A percentile compares a stretch with the other conserved stretches of the same genome.
phyloP scores from a whole-genome alignment of 1,140 invertebrate genomes.

The Tetranychus cinnabarinus region DNA sequence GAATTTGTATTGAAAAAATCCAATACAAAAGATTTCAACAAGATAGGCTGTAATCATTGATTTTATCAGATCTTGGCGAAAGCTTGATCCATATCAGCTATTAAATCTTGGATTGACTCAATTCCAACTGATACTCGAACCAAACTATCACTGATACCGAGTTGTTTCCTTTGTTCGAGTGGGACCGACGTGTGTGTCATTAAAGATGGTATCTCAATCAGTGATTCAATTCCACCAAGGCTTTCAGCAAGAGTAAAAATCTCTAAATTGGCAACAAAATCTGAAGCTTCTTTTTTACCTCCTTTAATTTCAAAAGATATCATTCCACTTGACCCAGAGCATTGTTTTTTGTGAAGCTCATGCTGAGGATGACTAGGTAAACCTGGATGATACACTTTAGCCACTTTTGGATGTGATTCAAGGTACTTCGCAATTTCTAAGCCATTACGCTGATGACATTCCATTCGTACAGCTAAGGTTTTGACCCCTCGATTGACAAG shows the following conservation, averaged over 20 bases:
- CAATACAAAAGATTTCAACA: too few relatives aligned
- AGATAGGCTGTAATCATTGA: not conserved
- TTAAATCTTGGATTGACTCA: slow-evolving; percentile 61
- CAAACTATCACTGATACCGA: slow-evolving; percentile 66
- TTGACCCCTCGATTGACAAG: slow-evolving; percentile 81
- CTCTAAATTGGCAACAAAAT: slow-evolving; percentile 52
- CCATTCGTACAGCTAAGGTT: slow-evolving; percentile 60
- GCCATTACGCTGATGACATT: slow-evolving; percentile 53
- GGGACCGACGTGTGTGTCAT: slow-evolving; percentile 25
- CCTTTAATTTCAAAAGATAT: slow-evolving; percentile 68
- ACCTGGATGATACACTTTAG: slow-evolving; percentile 63
- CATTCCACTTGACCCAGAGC: slow-evolving; percentile 74
- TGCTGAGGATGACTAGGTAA: slow-evolving; percentile 78
- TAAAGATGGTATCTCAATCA: slow-evolving; percentile 37
- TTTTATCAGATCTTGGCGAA: not conserved
- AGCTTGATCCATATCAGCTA: slow-evolving; percentile 41
- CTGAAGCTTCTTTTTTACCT: slow-evolving; percentile 42
- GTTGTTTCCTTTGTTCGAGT: slow-evolving; percentile 34
- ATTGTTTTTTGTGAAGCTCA: slow-evolving; percentile 53
- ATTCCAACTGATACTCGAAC: slow-evolving; percentile 76
- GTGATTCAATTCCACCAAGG: slow-evolving; percentile 81
- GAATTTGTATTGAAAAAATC: too few relatives aligned
- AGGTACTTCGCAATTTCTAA: slow-evolving; percentile 52
- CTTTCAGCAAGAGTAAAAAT: slow-evolving; percentile 78
- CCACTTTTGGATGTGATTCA: slow-evolving; percentile 46